Conservation (phyloP, 2,888 invertebrate genomes). For the Clanis bilineata region DNA sequence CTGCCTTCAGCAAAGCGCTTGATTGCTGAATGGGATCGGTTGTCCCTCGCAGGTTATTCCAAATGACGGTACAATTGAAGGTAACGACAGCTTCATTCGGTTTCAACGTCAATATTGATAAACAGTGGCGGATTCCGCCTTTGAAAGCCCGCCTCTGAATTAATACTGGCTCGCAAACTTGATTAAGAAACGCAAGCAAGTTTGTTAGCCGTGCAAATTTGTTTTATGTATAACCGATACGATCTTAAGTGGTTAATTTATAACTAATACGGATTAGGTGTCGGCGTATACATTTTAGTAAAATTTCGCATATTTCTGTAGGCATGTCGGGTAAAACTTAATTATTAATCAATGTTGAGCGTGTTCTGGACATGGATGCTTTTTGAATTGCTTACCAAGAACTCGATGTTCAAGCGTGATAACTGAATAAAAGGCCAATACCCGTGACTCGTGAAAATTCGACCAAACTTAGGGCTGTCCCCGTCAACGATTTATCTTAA, state of each 20-base stretch:
- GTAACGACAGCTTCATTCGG: constrained; percentile 80
- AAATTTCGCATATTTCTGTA: background rate
- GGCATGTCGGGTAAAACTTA: constrained; percentile 27
- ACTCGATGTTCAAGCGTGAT: constrained; percentile 58
- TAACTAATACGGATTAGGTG: constrained; percentile 13
- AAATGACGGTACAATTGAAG: constrained; percentile 80
- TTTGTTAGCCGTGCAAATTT: constrained; percentile 45
- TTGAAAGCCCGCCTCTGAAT: constrained; percentile 53
- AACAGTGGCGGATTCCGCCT: constrained; percentile 52
- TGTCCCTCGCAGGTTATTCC: constrained; percentile 69
- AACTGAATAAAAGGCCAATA: constrained; percentile 58
- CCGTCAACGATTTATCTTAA: background rate
- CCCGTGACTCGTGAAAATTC: constrained; percentile 62
- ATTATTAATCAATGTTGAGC: constrained; percentile 49
- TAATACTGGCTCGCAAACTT: constrained; percentile 59
- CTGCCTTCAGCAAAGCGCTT: constrained; percentile 56
- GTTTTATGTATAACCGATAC: constrained; percentile 30
- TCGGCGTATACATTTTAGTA: background rate
- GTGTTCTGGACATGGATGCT: constrained; percentile 50
- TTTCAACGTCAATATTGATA: constrained; percentile 75
- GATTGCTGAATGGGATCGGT: constrained; percentile 75
- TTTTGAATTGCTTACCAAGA: constrained; percentile 65
- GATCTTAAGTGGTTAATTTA: constrained; percentile 15
- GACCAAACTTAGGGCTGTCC: constrained; percentile 42
- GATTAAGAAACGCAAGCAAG: constrained; percentile 66